Base-by-base conservation (phyloP, 2,113 vertebrate genomes). In the Sphyrna mokarran region DNA sequence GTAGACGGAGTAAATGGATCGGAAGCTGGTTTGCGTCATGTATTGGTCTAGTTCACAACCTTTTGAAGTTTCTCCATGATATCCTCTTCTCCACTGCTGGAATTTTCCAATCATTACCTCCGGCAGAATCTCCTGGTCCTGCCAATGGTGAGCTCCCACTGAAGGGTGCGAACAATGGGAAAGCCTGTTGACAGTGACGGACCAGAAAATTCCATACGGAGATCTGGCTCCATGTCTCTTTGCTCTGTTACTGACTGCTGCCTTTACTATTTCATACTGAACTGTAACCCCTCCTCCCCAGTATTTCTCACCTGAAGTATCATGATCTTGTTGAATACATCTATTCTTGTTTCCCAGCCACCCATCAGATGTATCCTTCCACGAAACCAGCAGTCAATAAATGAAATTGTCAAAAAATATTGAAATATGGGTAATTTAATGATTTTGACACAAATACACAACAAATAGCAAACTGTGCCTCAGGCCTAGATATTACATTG, bases 401-500 rank as follows among this genome's bases (percentile, higher is more conserved):
- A 91, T 33, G 61, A 66, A 66, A 91, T 66, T 91, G 58, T 91
- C 89, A 91, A 66, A 91, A n/a, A 18, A n/a, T 14, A 91, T 66
- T 66, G 58, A 18, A 14, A 14, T 58, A n/a, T n/a, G 54, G 29
- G n/a, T 54, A 63, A 61, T 3, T 78, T 90, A 91, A 37, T 37
- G 89, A 37, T 91, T 66, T 91, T 91, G 89, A 63, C 29, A 91
- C 29, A 20, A 37, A 20, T 37, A 63, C 33, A 66, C 29, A 91
- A 33, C 58, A 91, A 91, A 66, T n/a, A 91, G 61, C 29, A 16
- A 91, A 91, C 33, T 63, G 33, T 66, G 33, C 13, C 89, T 66
- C 89, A 33, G 89, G 63, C 63, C 63, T 63, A 63, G 63, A 63
- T 63, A 14, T 63, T 63, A 63, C 10, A 14, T 63, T 14, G 63